Percentiles rank a stretch among this genome's conserved stretches.
Evolutionary conservation across 2,113 vertebrate genomes (phyloP).

Genomic region (Lontra canadensis): DNA sequence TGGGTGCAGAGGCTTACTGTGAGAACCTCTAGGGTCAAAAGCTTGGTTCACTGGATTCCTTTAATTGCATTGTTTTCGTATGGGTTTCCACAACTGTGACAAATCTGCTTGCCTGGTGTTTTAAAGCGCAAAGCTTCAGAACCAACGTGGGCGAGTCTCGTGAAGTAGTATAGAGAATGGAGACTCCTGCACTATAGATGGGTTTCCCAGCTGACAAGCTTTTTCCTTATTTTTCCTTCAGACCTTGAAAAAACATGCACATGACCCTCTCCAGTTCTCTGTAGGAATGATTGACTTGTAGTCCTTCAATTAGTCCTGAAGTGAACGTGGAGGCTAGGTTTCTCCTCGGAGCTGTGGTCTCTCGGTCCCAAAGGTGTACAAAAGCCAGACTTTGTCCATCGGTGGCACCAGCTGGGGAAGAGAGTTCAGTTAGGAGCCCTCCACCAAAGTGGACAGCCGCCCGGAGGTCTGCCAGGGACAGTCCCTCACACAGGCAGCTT

Average conservation of each 20-base stretch:
- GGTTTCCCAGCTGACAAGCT: not conserved
- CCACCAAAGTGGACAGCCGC: rapidly evolving
- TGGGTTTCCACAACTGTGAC: not conserved
- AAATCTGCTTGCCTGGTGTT: not conserved
- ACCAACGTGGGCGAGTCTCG: not conserved
- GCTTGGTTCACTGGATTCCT: not conserved
- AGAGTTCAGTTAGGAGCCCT: not conserved
- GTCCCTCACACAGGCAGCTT: not conserved
- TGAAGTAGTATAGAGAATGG: not conserved
- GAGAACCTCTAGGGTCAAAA: not conserved
- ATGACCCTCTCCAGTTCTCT: not conserved
- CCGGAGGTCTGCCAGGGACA: not conserved
- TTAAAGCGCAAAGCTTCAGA: not conserved
- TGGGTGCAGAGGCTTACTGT: rapidly evolving
- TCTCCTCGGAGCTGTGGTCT: not conserved
- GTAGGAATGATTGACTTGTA: rapidly evolving
- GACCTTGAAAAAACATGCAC: not conserved
- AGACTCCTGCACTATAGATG: rapidly evolving
- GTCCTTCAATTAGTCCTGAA: not conserved
- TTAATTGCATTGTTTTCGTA: not conserved
- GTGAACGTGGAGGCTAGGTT: not conserved
- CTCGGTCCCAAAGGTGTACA: not conserved
- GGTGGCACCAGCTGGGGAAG: not conserved
- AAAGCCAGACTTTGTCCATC: not conserved
- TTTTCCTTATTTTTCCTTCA: not conserved